Conservation (phyloP, 2,113 vertebrate species). For the Mixornis gularis region DNA sequence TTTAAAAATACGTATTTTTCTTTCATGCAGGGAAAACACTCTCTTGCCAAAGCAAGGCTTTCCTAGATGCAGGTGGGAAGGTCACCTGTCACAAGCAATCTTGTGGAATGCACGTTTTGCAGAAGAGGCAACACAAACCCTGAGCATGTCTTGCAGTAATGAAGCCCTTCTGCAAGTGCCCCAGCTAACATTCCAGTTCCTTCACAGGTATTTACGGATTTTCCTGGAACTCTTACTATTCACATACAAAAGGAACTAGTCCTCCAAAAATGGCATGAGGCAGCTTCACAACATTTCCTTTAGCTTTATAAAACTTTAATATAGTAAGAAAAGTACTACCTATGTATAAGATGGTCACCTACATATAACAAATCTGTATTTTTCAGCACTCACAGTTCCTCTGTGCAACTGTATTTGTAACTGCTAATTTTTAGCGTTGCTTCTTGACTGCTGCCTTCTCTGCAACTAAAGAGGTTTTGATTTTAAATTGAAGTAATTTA, state of each 20-base stretch:
- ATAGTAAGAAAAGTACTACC: not conserved
- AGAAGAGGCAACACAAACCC: not conserved
- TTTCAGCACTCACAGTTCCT: not conserved
- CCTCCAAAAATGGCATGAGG: not conserved
- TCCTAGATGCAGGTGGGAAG: not conserved
- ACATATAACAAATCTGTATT: not conserved
- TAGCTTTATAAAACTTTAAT: not conserved
- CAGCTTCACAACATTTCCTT: not conserved
- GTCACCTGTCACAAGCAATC: rapidly evolving
- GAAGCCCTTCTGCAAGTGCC: not conserved
- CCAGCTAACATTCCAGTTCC: not conserved
- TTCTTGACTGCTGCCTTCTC: not conserved
- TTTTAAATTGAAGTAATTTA: not conserved
- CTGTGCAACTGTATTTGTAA: not conserved
- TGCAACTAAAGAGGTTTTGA: not conserved
- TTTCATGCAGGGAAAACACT: not conserved
- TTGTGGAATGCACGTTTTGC: not conserved
- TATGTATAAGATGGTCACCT: not conserved
- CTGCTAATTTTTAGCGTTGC: not conserved
- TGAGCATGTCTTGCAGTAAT: not conserved
- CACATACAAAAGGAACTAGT: not conserved
- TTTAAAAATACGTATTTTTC: not conserved
- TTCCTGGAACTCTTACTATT: not conserved
- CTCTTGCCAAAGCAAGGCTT: not conserved
- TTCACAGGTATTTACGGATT: not conserved